A percentile compares a stretch with the other conserved stretches of the same genome.
These are phyloP conservation scores for Stenoptilia bipunctidactyla DNA, from an alignment of 2,888 invertebrate genomes.

Conservation along the genomic window DNA sequence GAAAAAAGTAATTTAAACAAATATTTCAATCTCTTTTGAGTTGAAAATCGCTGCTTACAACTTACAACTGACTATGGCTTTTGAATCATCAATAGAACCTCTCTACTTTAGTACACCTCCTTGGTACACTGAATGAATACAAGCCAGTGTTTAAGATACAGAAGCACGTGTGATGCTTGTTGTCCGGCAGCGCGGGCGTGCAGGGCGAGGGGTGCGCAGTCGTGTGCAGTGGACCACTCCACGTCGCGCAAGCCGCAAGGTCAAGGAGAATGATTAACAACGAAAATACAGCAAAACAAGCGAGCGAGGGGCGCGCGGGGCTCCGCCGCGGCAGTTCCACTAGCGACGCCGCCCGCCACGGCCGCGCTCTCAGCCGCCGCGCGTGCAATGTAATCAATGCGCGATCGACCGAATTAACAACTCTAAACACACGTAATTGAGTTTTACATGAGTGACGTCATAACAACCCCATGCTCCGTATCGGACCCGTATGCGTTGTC, in stretches of 20 bases:
- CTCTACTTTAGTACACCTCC: no score
- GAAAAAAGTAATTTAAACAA: no score
- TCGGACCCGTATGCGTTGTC: no score
- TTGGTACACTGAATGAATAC: no score
- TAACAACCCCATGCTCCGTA: slow-evolving; percentile 13
- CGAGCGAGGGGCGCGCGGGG: slow-evolving; percentile 31
- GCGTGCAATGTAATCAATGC: slow-evolving; percentile 57
- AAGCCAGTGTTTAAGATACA: no score
- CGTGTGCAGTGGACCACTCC: slow-evolving; percentile 70
- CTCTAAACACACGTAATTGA: no score
- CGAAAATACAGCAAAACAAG: slow-evolving; percentile 72
- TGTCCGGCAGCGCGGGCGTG: slow-evolving; percentile 23
- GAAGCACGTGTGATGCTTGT: no score
- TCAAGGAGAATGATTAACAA: slow-evolving; percentile 73
- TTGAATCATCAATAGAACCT: no score
- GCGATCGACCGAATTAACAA: slow-evolving; percentile 27
- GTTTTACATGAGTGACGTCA: slow-evolving; percentile 29
- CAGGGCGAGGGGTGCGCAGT: slow-evolving; percentile 60
- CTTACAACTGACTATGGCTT: no score
- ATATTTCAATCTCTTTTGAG: no score
- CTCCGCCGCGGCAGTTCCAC: slow-evolving; percentile 55
- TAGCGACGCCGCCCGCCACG: slow-evolving; percentile 58
- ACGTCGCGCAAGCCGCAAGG: slow-evolving; percentile 70
- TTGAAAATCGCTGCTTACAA: no score
- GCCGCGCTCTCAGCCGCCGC: slow-evolving; percentile 38